phyloP scores from a whole-genome alignment of 2,113 vertebrate genomes.

The Microcebus jonahi region DNA sequence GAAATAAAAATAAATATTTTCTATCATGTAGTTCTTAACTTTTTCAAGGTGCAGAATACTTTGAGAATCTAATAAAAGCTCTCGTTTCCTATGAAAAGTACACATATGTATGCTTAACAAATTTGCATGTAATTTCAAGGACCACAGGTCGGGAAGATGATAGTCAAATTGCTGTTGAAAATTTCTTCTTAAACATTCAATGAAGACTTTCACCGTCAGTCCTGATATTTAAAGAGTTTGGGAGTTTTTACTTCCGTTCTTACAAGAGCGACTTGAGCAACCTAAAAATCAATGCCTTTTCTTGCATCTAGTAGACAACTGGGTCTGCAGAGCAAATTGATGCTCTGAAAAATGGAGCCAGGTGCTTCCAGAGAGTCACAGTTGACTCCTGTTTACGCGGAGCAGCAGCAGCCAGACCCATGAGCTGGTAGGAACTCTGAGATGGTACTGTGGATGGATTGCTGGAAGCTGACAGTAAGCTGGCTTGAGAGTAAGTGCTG shows the following conservation, averaged over 20 bases:
- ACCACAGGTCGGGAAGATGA: not conserved
- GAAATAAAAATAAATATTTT: not conserved
- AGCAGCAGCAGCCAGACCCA: not conserved
- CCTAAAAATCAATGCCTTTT: not conserved
- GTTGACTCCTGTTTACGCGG: not conserved
- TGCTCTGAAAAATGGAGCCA: not conserved
- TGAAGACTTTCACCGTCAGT: not conserved
- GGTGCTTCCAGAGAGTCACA: not conserved
- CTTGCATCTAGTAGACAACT: not conserved
- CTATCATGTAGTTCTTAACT: not conserved
- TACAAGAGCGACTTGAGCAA: not conserved
- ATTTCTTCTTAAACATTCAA: not conserved
- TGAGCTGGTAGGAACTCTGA: not conserved
- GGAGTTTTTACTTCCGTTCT: not conserved
- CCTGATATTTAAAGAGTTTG: not conserved
- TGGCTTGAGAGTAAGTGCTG: not conserved
- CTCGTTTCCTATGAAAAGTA: not conserved
- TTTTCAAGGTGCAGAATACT: not conserved
- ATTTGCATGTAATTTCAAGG: not conserved
- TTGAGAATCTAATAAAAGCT: conserved; percentile 28
- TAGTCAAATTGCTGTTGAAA: conserved; percentile 10
- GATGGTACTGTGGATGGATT: not conserved
- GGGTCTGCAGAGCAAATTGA: not conserved
- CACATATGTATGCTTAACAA: not conserved
- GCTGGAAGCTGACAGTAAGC: not conserved